Base-by-base conservation (phyloP, 2,888 invertebrate species). In the Melitaea athalia region DNA sequence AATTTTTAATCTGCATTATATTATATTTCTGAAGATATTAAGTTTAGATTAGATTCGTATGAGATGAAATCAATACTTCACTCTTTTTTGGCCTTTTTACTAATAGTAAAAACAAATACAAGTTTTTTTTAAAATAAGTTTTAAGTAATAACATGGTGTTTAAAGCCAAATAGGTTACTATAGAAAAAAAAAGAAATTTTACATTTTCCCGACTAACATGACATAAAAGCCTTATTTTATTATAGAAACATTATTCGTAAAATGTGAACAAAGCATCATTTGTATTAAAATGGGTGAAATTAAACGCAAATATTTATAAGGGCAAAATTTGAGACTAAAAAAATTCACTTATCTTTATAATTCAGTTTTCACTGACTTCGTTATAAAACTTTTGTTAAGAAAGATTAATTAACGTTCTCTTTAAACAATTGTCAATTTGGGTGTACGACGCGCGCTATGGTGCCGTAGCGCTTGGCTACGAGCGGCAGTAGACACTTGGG, bases 401-500 rank as follows among this genome's bases (percentile, higher is more conserved):
- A 61, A 68, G 64, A 66, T 42, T 72, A 70, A 72, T 72, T 72
- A 70, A 64, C 67, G 67, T 64, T 63, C 59, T 68, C 67, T 67
- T 66, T 67, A 63, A 68, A 65, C 70, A 71, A 71, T 69, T 69
- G 64, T 64, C 55, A 64, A 64, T 55, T 57, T 59, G 31, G 55
- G 31, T 31, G 12, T 61, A 61, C 42, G 57, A 61, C n/a, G 66
- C 53, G 38, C 17, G 53, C n/a, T 38, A 55, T 7, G 24, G 53
- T 38, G 55, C 55, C 66, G 55, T 55, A 67, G 70, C 53, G 59
- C 24, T 24, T 24, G 8, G 63, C 55, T 65, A 70, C 69, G 64
- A 57, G 67, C 75, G 77, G 73, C 77, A 77, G 77, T 77, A 77
- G 77, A 77, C 77, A 72, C 57, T 71, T 69, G 73, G 77, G 76